A percentile compares a stretch with the other conserved stretches of the same genome.
phyloP scores from a whole-genome alignment of 2,113 vertebrate species.

The Pachyramphus minor region DNA sequence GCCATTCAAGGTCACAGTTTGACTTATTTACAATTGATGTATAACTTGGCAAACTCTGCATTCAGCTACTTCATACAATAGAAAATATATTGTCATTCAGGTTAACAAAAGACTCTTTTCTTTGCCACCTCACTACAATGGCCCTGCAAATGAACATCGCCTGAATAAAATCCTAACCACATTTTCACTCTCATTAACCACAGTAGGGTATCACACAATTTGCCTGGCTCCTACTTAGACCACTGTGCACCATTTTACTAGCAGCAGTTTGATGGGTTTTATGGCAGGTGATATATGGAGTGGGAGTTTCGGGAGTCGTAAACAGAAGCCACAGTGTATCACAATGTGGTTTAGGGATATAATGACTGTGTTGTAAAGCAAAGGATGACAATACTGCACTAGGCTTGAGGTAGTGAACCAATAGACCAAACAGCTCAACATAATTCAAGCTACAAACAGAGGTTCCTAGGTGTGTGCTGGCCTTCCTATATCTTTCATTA shows the following conservation, averaged over 20 bases:
- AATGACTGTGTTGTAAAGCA: conserved; percentile 85
- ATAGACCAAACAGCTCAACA: conserved; percentile 78
- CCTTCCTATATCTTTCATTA: conserved; percentile 68
- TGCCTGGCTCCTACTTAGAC: conserved; percentile 80
- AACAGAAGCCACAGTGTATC: conserved; percentile 85
- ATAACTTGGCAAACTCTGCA: conserved; percentile 74
- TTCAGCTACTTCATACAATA: conserved; percentile 67
- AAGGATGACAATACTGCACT: conserved; percentile 79
- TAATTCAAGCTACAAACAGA: conserved; percentile 73
- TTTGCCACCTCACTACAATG: conserved; percentile 78
- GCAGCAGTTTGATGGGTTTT: conserved; percentile 83
- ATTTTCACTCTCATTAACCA: conserved; percentile 87
- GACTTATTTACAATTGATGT: conserved; percentile 78
- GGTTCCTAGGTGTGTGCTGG: conserved; percentile 34
- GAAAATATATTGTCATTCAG: conserved; percentile 80
- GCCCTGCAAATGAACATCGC: conserved; percentile 80
- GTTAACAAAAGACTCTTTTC: conserved; percentile 80
- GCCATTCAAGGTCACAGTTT: conserved; percentile 77
- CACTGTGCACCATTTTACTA: conserved; percentile 83
- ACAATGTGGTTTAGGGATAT: conserved; percentile 85
- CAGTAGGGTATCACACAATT: conserved; percentile 85
- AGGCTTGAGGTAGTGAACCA: conserved; percentile 77
- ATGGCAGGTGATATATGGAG: conserved; percentile 88
- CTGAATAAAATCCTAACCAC: conserved; percentile 84
- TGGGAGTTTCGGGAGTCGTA: conserved; percentile 83